Evolutionary conservation across 2,113 vertebrate species (phyloP), one percentile per base, ranked within the genome.

Genomic region (Promerops cafer): DNA sequence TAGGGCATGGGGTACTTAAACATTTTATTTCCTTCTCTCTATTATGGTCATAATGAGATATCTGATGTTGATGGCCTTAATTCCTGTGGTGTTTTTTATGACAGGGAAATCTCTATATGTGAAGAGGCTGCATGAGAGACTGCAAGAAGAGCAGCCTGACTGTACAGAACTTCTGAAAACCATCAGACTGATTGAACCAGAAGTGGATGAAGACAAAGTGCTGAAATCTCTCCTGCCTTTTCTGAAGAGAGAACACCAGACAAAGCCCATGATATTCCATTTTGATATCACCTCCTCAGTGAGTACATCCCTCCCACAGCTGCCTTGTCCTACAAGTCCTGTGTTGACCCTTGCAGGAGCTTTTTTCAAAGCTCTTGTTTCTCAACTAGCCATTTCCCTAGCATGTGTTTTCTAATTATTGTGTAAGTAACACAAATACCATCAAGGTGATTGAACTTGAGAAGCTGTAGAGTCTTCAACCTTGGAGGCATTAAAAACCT

Each of bases 81-180:
- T 66, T 85, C 45, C 66, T 63, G 16, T 26, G 59, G 8, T 54
- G 19, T 49, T 82, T 78, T 85, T 24, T 17, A 2, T 77, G 61
- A 27, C 53, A 99, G 99, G 99, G 49, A 99, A 99, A 96, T 99
- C 99, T 31, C 98, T 99, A 13, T 99, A 99, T 30, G 98, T 99
- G 83, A 98, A 96, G 77, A 98, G 99, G 72, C 75, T 99, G 26
- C 97, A 98, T 37, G 78, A 98, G 89, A 98, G 97, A 42, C 96
- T 99, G 77, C 63, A 93, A 57, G 94, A 45, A 37, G 64, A 68
- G 74, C 95, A 94, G 3, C 79, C 75, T 4, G 85, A 86, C 45
- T 80, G 42, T 18, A 59, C 84, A 2, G 91, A 98, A 13, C 87
- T 94, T 37, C 94, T 98, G 37, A 98, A 98, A 94, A 98, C 98